Conservation (phyloP, 2,888 invertebrate species). For the Drosophila maculinotata region DNA sequence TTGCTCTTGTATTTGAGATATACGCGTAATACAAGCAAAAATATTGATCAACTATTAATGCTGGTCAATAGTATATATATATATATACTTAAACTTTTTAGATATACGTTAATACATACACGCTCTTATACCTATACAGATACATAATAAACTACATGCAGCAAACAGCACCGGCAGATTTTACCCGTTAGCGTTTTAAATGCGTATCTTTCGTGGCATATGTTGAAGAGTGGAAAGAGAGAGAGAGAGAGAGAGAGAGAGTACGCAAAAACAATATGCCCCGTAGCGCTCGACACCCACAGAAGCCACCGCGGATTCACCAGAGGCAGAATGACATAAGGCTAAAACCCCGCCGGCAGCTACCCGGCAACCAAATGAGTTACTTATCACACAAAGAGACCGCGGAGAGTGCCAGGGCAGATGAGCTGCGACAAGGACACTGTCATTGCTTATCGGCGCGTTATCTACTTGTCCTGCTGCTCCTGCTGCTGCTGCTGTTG, state of each 20-base stretch:
- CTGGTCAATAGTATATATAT: too few species aligned
- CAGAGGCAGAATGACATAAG: conserved; percentile 30
- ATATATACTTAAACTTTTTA: too few species aligned
- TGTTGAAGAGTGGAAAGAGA: conserved; percentile 39
- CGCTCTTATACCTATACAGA: too few species aligned
- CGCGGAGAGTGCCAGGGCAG: conserved; percentile 25
- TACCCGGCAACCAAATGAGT: conserved; percentile 43
- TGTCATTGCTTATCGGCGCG: conserved; percentile 62
- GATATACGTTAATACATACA: too few species aligned
- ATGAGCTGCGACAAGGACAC: conserved; percentile 44
- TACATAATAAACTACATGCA: too few species aligned
- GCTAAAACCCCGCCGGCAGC: conserved; percentile 4
- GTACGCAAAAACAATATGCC: conserved; percentile 23
- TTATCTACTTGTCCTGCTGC: conserved; percentile 51
- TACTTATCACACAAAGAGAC: conserved; percentile 51
- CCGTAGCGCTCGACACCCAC: conserved; percentile 31
- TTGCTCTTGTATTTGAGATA: too few species aligned
- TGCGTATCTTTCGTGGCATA: conserved; percentile 42
- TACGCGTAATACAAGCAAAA: too few species aligned
- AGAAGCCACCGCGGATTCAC: conserved; percentile 46
- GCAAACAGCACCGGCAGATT: not conserved
- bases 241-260: too few species aligned
- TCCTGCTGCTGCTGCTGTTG: conserved; percentile 13
- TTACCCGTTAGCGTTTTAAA: conserved; percentile 22
- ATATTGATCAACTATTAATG: too few species aligned